Percentiles rank a stretch among this genome's conserved stretches.
Evolutionary conservation across 2,797 vertebrate species (phyloP).

Genomic region (Myripristis jacobus): DNA sequence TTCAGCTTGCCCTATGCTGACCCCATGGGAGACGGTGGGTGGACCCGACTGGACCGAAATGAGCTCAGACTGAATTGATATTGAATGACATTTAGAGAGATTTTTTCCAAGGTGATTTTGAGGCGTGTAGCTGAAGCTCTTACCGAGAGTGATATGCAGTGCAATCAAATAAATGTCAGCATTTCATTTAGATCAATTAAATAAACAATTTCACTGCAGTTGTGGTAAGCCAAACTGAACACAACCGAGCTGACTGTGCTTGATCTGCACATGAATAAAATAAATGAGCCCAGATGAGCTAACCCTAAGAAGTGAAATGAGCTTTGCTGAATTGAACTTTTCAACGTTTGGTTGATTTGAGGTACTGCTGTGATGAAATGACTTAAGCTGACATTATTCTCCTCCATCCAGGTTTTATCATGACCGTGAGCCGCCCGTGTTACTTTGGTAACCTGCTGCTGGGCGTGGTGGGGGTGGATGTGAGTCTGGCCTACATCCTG

Average conservation of each 20-base stretch:
- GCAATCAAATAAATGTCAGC: background rate
- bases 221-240: too few relatives aligned
- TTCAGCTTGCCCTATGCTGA: constrained; percentile 96
- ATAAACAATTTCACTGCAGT: too few relatives aligned
- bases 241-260: background rate
- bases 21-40: constrained; percentile 96
- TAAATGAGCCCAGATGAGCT: background rate
- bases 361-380: background rate
- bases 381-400: background rate
- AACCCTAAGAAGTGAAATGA: background rate
- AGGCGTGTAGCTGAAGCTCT: too few relatives aligned
- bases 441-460: constrained; percentile 97
- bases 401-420: constrained; percentile 89
- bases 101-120: too few relatives aligned
- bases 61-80: background rate
- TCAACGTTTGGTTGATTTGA: background rate
- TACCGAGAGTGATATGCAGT: background rate
- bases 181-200: background rate
- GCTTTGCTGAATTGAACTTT: background rate
- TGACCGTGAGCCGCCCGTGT: constrained; percentile 97
- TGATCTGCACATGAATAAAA: background rate
- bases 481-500: constrained; percentile 96
- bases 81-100: background rate
- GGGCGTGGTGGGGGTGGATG: constrained; percentile 97
- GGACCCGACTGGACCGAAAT: rapidly evolving